A percentile compares a stretch with the other conserved stretches of the same genome.
phyloP scores from a whole-genome alignment of 2,797 vertebrate genomes.

The Pseudocheirus occidentalis region DNA sequence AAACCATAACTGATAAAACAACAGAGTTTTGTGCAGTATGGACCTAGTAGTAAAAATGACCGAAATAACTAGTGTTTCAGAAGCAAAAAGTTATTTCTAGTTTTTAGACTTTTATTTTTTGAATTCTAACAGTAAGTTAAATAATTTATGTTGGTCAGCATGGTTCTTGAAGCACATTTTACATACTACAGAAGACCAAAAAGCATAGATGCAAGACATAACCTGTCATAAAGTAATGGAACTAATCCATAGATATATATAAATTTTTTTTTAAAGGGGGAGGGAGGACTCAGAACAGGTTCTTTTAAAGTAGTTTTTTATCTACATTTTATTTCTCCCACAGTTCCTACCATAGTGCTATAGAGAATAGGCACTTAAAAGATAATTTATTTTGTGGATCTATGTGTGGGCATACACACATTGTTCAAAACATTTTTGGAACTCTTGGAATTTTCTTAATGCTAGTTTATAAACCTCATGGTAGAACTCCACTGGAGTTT shows the following conservation, averaged over 20 bases:
- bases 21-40: slow-evolving; percentile 4
- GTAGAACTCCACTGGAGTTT: slow-evolving; percentile 9
- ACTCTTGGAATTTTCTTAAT: slow-evolving; percentile 10
- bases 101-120: slow-evolving; percentile 17
- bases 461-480: slow-evolving; percentile 5
- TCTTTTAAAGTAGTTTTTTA: slow-evolving; percentile 36
- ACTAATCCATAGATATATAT: slow-evolving; percentile 10
- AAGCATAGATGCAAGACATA: neutral
- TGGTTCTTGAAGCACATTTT: neutral
- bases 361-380: neutral
- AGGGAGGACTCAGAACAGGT: neutral
- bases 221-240: neutral
- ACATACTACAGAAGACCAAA: neutral
- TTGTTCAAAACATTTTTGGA: neutral
- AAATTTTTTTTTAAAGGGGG: no score
- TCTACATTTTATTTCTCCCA: neutral
- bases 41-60: slow-evolving; percentile 7
- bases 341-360: neutral
- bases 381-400: neutral
- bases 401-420: neutral
- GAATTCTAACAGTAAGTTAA: neutral
- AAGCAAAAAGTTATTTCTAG: slow-evolving; percentile 5
- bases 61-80: slow-evolving; percentile 16
- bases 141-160: neutral
- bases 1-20: slow-evolving; percentile 27